Conservation (phyloP, 2,888 invertebrate genomes). For the Drosophila stalkeri region DNA sequence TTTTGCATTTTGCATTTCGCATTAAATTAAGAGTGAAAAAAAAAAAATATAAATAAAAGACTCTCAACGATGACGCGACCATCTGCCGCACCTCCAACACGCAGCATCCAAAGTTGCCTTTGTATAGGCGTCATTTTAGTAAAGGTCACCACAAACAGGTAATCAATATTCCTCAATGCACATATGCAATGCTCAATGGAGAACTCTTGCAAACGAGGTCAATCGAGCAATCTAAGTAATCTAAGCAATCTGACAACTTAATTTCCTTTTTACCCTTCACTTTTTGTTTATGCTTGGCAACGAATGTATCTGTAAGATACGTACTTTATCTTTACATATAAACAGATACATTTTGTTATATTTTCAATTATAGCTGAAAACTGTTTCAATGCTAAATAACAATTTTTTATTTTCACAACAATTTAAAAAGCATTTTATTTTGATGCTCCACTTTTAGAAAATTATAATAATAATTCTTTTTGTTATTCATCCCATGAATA, state of each 20-base stretch:
- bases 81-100: slow-evolving; percentile 15
- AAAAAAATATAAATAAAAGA: too few species aligned
- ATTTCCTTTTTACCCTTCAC: slow-evolving; percentile 4
- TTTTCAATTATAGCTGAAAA: not conserved
- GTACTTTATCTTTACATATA: not conserved
- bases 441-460: too few species aligned
- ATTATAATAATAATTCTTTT: too few species aligned
- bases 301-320: not conserved
- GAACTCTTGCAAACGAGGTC: slow-evolving; percentile 22
- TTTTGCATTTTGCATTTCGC: slow-evolving; percentile 11
- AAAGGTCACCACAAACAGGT: slow-evolving; percentile 31
- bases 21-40: slow-evolving; percentile 16
- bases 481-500: not conserved
- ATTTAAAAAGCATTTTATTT: too few species aligned
- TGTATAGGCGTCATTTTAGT: slow-evolving; percentile 18
- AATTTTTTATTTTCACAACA: too few species aligned
- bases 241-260: not conserved
- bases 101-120: slow-evolving; percentile 8
- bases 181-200: not conserved
- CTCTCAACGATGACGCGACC: slow-evolving; percentile 22
- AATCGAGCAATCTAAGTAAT: slow-evolving; percentile 4
- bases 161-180: slow-evolving; percentile 27
- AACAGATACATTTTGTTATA: not conserved
- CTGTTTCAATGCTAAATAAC: too few species aligned
- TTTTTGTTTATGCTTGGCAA: not conserved